Conservation (phyloP, 2,888 invertebrate genomes). For the Chelonus formosanus region DNA sequence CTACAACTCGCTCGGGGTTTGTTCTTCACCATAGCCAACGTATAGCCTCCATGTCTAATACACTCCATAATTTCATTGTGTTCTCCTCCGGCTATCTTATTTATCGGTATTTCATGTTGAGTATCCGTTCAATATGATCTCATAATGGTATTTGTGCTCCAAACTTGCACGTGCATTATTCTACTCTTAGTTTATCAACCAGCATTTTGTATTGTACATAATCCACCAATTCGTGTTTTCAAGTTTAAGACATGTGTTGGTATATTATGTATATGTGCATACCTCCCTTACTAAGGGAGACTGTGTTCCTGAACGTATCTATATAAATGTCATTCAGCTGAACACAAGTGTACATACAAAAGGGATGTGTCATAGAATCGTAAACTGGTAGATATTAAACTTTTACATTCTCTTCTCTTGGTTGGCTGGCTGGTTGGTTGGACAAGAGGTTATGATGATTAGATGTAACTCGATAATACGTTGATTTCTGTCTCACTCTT, state of each 20-base stretch:
- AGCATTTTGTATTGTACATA: too few relatives aligned
- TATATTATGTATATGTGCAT: neutral
- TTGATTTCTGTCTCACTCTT: constrained; percentile 26
- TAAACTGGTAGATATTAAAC: constrained; percentile 63
- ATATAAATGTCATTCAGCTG: constrained; percentile 23
- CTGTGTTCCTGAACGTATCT: neutral
- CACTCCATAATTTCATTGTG: constrained; percentile 29
- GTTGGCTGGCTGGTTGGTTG: constrained; percentile 47
- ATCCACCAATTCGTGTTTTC: neutral
- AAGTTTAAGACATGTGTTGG: neutral
- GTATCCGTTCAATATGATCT: constrained; percentile 24
- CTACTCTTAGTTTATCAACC: neutral
- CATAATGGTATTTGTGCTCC: constrained; percentile 21
- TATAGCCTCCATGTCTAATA: constrained; percentile 19
- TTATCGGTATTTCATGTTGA: constrained; percentile 32
- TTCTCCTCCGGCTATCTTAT: constrained; percentile 36
- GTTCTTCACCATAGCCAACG: constrained; percentile 12
- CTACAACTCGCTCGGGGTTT: neutral
- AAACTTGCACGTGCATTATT: constrained; percentile 4
- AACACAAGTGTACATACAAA: constrained; percentile 17
- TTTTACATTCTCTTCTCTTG: constrained; percentile 57
- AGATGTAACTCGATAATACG: constrained; percentile 64
- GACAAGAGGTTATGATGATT: constrained; percentile 64
- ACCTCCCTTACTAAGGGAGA: neutral
- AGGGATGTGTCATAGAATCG: constrained; percentile 57